These are phyloP conservation scores for Asobara japonica DNA, from an alignment of 1,140 invertebrate species.

Conservation along the genomic window DNA sequence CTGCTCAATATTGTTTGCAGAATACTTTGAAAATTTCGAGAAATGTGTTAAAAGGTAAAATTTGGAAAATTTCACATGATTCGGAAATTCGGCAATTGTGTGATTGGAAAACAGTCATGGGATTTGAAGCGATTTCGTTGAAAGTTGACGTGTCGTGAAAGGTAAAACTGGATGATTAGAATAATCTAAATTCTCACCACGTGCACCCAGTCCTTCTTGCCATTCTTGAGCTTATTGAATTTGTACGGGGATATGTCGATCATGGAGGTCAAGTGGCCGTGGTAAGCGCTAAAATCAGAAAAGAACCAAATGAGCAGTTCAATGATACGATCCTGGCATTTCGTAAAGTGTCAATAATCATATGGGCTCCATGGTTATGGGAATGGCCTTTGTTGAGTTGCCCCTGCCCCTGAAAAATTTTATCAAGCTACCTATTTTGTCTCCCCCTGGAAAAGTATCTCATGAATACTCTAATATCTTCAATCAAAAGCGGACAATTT, in stretches of 20 bases:
- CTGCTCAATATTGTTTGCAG: too few relatives aligned
- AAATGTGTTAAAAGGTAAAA: too few relatives aligned
- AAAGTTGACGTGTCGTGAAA: too few relatives aligned
- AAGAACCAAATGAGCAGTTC: background rate
- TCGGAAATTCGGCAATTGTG: background rate
- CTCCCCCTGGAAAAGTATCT: background rate
- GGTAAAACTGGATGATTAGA: background rate
- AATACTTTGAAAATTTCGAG: too few relatives aligned
- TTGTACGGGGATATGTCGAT: slow-evolving; percentile 99
- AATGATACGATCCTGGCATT: background rate
- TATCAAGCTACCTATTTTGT: background rate
- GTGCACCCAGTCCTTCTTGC: slow-evolving; percentile 92
- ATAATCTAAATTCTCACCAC: slow-evolving; percentile 75
- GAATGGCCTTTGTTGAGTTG: background rate
- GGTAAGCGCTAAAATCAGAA: slow-evolving; percentile 88
- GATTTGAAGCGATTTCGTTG: background rate
- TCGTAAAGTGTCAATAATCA: background rate
- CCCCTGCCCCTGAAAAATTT: background rate
- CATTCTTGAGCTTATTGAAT: slow-evolving; percentile 84
- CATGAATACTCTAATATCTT: background rate
- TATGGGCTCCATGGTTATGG: background rate
- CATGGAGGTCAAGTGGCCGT: slow-evolving; percentile 93
- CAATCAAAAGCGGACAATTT: too few relatives aligned
- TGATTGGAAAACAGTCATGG: background rate
- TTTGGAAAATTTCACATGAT: too few relatives aligned